phyloP scores from a whole-genome alignment of 2,888 invertebrate genomes.

The Hesperia comma region DNA sequence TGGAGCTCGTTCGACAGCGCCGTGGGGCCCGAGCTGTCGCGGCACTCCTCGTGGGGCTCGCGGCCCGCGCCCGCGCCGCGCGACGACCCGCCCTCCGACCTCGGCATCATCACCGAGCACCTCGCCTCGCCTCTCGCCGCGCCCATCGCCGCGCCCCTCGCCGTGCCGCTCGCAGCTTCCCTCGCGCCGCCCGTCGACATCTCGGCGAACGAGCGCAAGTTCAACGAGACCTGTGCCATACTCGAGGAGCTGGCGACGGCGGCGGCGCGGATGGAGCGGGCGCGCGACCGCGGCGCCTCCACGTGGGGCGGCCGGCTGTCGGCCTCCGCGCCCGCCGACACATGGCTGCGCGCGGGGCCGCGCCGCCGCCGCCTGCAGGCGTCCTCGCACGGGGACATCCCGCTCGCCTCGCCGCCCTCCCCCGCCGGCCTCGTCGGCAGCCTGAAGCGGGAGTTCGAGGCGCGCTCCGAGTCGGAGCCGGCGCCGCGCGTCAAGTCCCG shows the following conservation, averaged over 20 bases:
- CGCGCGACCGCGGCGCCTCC: slow-evolving; percentile 66
- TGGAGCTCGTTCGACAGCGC: slow-evolving; percentile 92
- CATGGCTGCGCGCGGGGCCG: slow-evolving; percentile 75
- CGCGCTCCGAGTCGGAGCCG: slow-evolving; percentile 70
- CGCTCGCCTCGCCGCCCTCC: slow-evolving; percentile 57
- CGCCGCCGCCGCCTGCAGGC: slow-evolving; percentile 71
- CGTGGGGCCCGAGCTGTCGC: slow-evolving; percentile 88
- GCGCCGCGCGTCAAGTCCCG: slow-evolving; percentile 51
- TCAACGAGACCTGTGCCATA: slow-evolving; percentile 85
- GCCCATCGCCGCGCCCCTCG: slow-evolving; percentile 52
- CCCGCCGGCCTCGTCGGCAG: slow-evolving; percentile 91
- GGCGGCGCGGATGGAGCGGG: slow-evolving; percentile 68
- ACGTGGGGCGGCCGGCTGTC: slow-evolving; percentile 82
- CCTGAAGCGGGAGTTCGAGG: slow-evolving; percentile 95
- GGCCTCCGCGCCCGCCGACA: slow-evolving; percentile 86
- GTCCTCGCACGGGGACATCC: slow-evolving; percentile 74
- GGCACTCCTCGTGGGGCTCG: slow-evolving; percentile 94
- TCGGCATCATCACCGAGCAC: slow-evolving; percentile 72
- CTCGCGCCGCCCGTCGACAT: slow-evolving; percentile 49
- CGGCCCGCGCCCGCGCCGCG: slow-evolving; percentile 48
- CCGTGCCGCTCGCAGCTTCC: slow-evolving; percentile 42
- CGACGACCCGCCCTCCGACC: slow-evolving; percentile 54
- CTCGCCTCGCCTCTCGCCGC: slow-evolving; percentile 49
- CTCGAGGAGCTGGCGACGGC: slow-evolving; percentile 79
- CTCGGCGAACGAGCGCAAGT: slow-evolving; percentile 73